A percentile compares a stretch with the other conserved stretches of the same genome.
Conservation (phyloP, 2,113 vertebrate species). For the Pseudorectes ferrugineus region DNA sequence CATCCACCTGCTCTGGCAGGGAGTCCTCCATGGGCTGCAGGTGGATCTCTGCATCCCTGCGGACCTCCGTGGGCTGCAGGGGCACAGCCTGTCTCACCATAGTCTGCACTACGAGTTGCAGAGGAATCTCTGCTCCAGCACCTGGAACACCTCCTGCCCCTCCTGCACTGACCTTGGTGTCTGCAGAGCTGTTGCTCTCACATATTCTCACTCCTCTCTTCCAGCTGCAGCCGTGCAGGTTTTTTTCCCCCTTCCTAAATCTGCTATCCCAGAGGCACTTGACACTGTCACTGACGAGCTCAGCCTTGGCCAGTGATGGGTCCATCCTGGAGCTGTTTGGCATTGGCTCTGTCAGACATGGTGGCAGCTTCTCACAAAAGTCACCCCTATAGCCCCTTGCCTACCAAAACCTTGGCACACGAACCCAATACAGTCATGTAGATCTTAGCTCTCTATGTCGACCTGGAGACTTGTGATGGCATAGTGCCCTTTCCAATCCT, state of each 20-base stretch:
- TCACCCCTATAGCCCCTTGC: background rate
- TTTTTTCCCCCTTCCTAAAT: background rate
- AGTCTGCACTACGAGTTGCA: accelerated
- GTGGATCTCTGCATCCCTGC: background rate
- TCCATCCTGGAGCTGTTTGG: background rate
- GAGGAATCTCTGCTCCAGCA: background rate
- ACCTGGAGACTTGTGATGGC: background rate
- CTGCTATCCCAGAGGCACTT: background rate
- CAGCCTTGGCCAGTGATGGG: background rate
- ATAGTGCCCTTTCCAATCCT: background rate
- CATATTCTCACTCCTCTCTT: background rate
- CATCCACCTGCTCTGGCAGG: background rate
- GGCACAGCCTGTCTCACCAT: background rate
- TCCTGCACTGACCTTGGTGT: background rate
- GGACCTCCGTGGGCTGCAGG: background rate
- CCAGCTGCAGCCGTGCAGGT: background rate
- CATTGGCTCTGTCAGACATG: background rate
- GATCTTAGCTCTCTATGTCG: background rate
- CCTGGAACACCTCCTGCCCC: background rate
- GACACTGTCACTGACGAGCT: background rate
- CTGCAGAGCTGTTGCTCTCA: background rate
- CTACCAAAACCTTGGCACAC: background rate
- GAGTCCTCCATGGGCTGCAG: background rate
- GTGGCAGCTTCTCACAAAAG: background rate
- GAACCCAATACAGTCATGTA: background rate